A percentile compares a stretch with the other conserved stretches of the same genome.
These are phyloP conservation scores for Hippopotamus amphibius DNA, from an alignment of 2,113 vertebrate genomes.

Conservation along the genomic window DNA sequence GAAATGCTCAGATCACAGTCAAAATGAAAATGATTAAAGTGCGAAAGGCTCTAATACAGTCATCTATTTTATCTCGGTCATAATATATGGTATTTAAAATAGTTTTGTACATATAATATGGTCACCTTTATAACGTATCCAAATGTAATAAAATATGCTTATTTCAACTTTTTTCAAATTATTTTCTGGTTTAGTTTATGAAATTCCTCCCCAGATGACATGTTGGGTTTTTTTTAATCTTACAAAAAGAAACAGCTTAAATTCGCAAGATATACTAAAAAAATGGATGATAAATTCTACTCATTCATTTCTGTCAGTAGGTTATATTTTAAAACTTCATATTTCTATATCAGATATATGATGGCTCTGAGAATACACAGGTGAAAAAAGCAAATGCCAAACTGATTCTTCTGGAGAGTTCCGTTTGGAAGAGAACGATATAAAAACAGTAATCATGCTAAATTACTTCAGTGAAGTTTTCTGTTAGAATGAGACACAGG, in stretches of 20 bases:
- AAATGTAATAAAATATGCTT: not conserved
- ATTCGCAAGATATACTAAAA: not conserved
- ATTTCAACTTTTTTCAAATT: not conserved
- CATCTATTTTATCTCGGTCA: not conserved
- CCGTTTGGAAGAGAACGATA: not conserved
- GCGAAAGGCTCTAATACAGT: not conserved
- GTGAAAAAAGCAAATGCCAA: not conserved
- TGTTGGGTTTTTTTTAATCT: not conserved
- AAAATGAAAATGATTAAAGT: not conserved
- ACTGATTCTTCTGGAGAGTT: not conserved
- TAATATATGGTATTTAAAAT: not conserved
- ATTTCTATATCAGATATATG: not conserved
- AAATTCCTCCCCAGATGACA: not conserved
- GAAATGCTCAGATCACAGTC: not conserved
- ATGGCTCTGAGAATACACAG: not conserved
- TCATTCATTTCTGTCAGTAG: not conserved
- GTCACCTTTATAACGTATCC: not conserved
- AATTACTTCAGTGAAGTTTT: not conserved
- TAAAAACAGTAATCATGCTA: not conserved
- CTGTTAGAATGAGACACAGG: not conserved
- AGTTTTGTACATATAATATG: not conserved
- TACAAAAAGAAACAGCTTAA: not conserved
- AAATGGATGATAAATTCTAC: not conserved
- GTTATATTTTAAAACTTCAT: not conserved
- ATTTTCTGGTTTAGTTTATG: not conserved